Conservation (phyloP, 2,113 vertebrate species). For the Boulengeromyrus knoepffleri region DNA sequence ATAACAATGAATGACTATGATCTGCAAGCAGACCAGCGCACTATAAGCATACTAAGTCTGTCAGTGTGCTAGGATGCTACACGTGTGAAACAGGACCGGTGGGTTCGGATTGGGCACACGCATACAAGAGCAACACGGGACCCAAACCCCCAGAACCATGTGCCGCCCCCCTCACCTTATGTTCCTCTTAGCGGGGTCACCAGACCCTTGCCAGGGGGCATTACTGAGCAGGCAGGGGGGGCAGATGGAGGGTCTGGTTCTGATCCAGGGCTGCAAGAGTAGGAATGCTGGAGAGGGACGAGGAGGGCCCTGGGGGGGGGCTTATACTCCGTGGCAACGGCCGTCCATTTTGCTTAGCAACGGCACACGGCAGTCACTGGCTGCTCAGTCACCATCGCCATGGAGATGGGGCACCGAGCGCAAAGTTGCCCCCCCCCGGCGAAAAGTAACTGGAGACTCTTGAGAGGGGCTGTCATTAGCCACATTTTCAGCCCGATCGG, state of each 20-base stretch:
- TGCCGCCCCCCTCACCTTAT: not conserved
- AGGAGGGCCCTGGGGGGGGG: too few relatives aligned
- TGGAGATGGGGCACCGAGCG: conserved; percentile 34
- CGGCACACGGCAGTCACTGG: not conserved
- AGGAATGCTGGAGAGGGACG: not conserved
- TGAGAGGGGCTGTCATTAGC: not conserved
- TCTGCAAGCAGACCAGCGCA: not conserved
- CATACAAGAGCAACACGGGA: not conserved
- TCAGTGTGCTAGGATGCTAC: not conserved
- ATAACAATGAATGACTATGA: not conserved
- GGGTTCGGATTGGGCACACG: not conserved
- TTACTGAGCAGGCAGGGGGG: not conserved
- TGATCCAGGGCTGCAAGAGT: too few relatives aligned
- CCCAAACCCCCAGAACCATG: not conserved
- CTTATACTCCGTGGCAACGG: not conserved
- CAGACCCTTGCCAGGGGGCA: not conserved
- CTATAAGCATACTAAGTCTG: not conserved
- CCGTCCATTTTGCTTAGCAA: conserved; percentile 40
- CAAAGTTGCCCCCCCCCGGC: conserved; percentile 25
- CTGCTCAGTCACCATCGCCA: conserved; percentile 43
- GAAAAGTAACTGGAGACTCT: conserved; percentile 25
- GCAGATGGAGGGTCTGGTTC: not conserved
- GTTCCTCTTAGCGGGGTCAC: not conserved
- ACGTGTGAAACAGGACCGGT: not conserved
- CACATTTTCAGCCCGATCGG: not conserved